phyloP scores from a whole-genome alignment of 2,888 invertebrate species.

The Caenorhabditis angaria region DNA sequence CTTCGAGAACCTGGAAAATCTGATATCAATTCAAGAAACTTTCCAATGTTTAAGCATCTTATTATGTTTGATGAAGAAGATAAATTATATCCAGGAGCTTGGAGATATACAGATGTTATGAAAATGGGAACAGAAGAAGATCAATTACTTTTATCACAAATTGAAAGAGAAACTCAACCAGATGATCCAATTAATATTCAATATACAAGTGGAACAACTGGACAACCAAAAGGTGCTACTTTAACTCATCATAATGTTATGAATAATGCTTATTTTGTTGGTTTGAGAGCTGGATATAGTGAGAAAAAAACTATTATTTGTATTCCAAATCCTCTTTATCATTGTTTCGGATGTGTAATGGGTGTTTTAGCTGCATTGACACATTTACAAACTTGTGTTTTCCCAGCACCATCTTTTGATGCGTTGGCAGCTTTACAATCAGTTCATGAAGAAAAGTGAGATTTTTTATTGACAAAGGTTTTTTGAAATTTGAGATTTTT shows the following conservation, averaged over 20 bases:
- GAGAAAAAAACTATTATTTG: slow-evolving; percentile 60
- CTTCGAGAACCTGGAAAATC: slow-evolving; percentile 57
- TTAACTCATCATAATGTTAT: slow-evolving; percentile 80
- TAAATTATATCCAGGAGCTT: slow-evolving; percentile 73
- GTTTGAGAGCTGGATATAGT: slow-evolving; percentile 75
- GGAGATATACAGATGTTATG: slow-evolving; percentile 74
- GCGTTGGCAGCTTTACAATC: slow-evolving; percentile 78
- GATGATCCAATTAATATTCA: slow-evolving; percentile 81
- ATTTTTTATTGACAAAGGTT: slow-evolving; percentile 27
- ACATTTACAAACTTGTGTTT: slow-evolving; percentile 73
- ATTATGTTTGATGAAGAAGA: slow-evolving; percentile 75
- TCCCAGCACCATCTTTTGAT: slow-evolving; percentile 75
- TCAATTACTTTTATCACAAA: slow-evolving; percentile 71
- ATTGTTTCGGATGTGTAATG: slow-evolving; percentile 82
- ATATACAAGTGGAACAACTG: slow-evolving; percentile 80
- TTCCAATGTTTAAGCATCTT: slow-evolving; percentile 75
- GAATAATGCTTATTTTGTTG: slow-evolving; percentile 82
- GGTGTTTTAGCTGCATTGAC: slow-evolving; percentile 78
- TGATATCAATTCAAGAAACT: slow-evolving; percentile 54
- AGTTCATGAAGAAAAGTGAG: slow-evolving; percentile 79
- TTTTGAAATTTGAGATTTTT: slow-evolving; percentile 4
- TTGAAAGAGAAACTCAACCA: slow-evolving; percentile 75
- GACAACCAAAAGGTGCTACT: slow-evolving; percentile 81
- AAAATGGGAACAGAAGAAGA: slow-evolving; percentile 73
- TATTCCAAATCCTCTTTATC: slow-evolving; percentile 74